A percentile compares a stretch with the other conserved stretches of the same genome.
These are phyloP conservation scores for Cyclura pinguis DNA, from an alignment of 2,797 vertebrate species.

Conservation along the genomic window DNA sequence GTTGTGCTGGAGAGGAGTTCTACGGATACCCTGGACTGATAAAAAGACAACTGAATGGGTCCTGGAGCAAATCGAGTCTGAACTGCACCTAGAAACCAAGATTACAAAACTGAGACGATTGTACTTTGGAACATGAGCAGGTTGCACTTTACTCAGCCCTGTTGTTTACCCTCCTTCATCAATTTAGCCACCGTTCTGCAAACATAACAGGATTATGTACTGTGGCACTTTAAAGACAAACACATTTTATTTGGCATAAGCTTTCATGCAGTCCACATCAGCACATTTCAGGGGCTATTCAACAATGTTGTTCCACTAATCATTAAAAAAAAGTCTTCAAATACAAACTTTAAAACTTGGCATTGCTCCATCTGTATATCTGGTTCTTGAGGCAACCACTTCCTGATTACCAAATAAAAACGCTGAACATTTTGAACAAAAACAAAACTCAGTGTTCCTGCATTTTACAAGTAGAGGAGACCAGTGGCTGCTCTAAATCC, in stretches of 20 bases:
- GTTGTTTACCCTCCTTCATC: neutral
- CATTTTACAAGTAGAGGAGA: neutral
- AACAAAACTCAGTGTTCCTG: neutral
- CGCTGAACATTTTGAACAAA: neutral
- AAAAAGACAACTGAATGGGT: no score
- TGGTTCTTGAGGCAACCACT: neutral
- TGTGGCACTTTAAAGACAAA: no score
- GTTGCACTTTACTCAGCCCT: no score
- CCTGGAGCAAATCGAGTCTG: no score
- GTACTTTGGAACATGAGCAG: no score
- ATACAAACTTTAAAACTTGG: neutral
- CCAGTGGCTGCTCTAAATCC: slow-evolving; percentile 23
- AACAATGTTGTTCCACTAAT: neutral
- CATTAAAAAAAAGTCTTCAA: neutral
- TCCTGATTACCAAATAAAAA: neutral
- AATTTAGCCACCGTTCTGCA: neutral
- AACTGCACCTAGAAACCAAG: no score
- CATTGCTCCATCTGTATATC: neutral
- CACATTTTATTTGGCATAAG: neutral
- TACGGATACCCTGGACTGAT: no score
- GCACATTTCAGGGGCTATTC: neutral
- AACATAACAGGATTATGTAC: no score
- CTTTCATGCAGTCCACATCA: neutral
- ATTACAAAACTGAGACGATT: no score
- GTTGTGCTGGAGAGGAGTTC: no score